These are phyloP conservation scores for Liposcelis brunnea DNA, from an alignment of 2,888 invertebrate genomes.

Conservation along the genomic window DNA sequence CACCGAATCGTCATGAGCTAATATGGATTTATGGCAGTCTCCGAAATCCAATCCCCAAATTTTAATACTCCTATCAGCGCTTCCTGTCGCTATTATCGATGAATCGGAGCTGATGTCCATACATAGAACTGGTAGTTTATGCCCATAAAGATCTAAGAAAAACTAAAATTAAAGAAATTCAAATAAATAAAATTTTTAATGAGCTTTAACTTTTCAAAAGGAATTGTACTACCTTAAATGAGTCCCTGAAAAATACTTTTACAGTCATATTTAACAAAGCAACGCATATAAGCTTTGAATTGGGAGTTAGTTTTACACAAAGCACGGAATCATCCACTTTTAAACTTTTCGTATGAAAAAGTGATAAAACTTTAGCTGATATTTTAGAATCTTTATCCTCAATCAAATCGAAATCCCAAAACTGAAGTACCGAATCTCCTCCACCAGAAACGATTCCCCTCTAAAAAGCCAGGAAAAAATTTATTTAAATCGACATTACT, in stretches of 20 bases:
- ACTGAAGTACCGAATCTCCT: slow-evolving; percentile 75
- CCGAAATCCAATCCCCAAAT: slow-evolving; percentile 99
- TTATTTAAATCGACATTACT: too few species aligned
- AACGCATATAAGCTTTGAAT: slow-evolving; percentile 74
- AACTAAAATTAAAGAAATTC: slow-evolving; percentile 39
- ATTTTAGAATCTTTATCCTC: slow-evolving; percentile 12
- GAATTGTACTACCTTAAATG: slow-evolving; percentile 55
- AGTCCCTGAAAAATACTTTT: slow-evolving; percentile 86
- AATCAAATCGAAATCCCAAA: slow-evolving; percentile 86
- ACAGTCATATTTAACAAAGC: slow-evolving; percentile 85
- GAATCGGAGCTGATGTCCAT: slow-evolving; percentile 87
- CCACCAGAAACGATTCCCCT: slow-evolving; percentile 71
- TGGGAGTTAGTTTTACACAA: slow-evolving; percentile 65
- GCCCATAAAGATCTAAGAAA: slow-evolving; percentile 86
- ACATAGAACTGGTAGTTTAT: slow-evolving; percentile 83
- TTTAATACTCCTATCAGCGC: slow-evolving; percentile 88
- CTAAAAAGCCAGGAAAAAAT: slow-evolving; percentile 24
- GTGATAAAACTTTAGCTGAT: slow-evolving; percentile 42
- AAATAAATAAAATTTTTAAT: slow-evolving; percentile 2
- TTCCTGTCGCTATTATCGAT: slow-evolving; percentile 77
- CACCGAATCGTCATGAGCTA: slow-evolving; percentile 92
- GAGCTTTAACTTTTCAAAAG: slow-evolving; percentile 1
- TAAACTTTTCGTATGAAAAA: slow-evolving; percentile 63
- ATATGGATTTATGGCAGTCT: slow-evolving; percentile 90
- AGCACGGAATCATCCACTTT: slow-evolving; percentile 77